A percentile compares a stretch with the other conserved stretches of the same genome.
phyloP scores from a whole-genome alignment of 2,797 vertebrate genomes.

The Enteromius unitaeniatus region DNA sequence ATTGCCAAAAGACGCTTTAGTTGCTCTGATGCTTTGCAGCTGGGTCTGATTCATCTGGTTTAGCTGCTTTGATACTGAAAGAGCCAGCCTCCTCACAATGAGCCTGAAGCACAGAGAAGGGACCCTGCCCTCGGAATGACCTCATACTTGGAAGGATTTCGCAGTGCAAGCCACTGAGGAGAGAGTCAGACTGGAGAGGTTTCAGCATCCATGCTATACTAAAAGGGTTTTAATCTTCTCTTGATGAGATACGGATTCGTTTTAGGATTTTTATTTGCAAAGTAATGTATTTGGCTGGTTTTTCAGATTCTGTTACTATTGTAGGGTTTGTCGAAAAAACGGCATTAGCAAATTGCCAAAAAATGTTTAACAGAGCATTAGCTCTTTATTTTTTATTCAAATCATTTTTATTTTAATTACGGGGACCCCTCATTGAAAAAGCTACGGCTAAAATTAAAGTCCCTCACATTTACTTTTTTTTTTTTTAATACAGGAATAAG shows the following conservation, averaged over 20 bases:
- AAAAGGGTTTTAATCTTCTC: background rate
- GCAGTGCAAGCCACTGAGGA: constrained; percentile 35
- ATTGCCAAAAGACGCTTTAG: background rate
- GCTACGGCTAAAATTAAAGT: background rate
- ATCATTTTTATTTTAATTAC: background rate
- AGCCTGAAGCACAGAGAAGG: constrained; percentile 50
- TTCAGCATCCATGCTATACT: constrained; percentile 11
- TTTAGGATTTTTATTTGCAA: background rate
- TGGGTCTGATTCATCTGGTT: constrained; percentile 4
- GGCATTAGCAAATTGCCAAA: too few species aligned
- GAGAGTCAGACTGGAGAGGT: constrained; percentile 14
- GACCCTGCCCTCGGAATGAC: constrained; percentile 58
- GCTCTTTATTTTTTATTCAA: background rate
- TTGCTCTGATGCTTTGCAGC: constrained; percentile 7
- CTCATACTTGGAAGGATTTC: constrained; percentile 38
- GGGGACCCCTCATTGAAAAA: background rate
- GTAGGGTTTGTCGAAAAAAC: background rate
- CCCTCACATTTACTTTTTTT: background rate
- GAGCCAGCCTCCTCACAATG: constrained; percentile 53
- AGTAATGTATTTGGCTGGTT: background rate
- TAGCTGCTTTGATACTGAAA: constrained; percentile 8
- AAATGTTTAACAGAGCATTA: background rate
- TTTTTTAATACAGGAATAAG: background rate
- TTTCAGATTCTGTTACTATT: background rate
- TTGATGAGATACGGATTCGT: background rate